Evolutionary conservation across 2,797 vertebrate genomes (phyloP), one percentile per base, ranked within the genome.

Genomic region (Pteronotus mesoamericanus): DNA sequence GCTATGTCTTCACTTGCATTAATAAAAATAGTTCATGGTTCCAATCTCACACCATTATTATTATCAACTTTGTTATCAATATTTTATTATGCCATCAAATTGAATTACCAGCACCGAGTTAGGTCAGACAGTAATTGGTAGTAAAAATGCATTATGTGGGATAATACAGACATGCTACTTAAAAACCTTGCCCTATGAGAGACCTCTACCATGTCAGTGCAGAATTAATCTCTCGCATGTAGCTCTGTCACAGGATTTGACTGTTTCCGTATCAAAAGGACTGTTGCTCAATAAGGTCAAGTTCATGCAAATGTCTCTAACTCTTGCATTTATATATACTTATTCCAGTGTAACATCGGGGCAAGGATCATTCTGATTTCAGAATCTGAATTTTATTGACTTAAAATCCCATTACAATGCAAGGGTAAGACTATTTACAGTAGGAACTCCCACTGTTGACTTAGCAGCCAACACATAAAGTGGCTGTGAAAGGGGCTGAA

Each of bases 51-150:
- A 82, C 24, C 61, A 92, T 75, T 91, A 92, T 87, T 96, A 95
- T 89, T 86, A 96, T 89, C 91, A 91, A 93, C 86, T 95, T 92
- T 95, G 93, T 94, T 96, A 96, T 96, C 96, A 97, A 96, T 96
- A 93, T 96, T 97, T 97, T 96, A 97, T 96, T 95, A 95, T 91
- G 66, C 87, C 78, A 93, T 96, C 75, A 96, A 97, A 96, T 1
- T 95, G 95, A 95, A 96, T 96, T 96, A 96, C 89, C 22, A 94
- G 79, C 66, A 96, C 0, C 82, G 89, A 95, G 55, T 96, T 89
- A 94, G 89, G 83, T 86, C 96, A 97, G 83, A 94, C 71, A 89
- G 94, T 96, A 95, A 95, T 22, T 95, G 93, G 89, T 66, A 95
- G 86, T 89, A 96, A 96, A 96, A 86, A 84, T 78, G 86, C 61